Conservation (phyloP, 2,888 invertebrate genomes). For the Drosophila diplacantha region DNA sequence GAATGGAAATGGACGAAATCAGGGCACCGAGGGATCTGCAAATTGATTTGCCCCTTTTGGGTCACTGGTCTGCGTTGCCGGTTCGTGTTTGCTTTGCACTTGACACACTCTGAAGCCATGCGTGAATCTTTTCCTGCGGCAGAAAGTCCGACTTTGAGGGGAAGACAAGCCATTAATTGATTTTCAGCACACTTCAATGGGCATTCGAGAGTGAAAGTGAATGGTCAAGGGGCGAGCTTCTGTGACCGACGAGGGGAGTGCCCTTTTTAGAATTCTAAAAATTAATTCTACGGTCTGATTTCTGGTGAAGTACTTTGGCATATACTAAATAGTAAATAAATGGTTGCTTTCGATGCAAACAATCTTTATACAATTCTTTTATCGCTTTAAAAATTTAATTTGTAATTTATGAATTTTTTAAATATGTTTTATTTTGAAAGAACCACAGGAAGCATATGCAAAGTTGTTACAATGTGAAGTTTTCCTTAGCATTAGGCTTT, state of each 20-base stretch:
- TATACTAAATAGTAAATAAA: not conserved
- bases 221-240: not conserved
- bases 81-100: slow-evolving; percentile 62
- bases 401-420: no score
- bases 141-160: slow-evolving; percentile 58
- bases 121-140: slow-evolving; percentile 56
- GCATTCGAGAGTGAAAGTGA: slow-evolving; percentile 45
- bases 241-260: slow-evolving; percentile 6
- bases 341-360: no score
- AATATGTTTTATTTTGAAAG: no score
- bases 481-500: not conserved
- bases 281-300: not conserved
- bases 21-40: slow-evolving; percentile 20
- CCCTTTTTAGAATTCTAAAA: slow-evolving; percentile 3
- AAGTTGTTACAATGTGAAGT: no score
- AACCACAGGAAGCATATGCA: no score
- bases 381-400: not conserved
- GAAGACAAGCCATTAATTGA: slow-evolving; percentile 44
- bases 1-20: slow-evolving; percentile 27
- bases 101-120: slow-evolving; percentile 67
- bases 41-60: slow-evolving; percentile 59
- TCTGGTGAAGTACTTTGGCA: not conserved
- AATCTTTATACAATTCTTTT: not conserved
- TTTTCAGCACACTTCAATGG: slow-evolving; percentile 45
- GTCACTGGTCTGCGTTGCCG: slow-evolving; percentile 25